Percentiles rank a stretch among this genome's conserved stretches.
phyloP scores from a whole-genome alignment of 2,888 invertebrate species.

The Troglohyphantes excavatus region DNA sequence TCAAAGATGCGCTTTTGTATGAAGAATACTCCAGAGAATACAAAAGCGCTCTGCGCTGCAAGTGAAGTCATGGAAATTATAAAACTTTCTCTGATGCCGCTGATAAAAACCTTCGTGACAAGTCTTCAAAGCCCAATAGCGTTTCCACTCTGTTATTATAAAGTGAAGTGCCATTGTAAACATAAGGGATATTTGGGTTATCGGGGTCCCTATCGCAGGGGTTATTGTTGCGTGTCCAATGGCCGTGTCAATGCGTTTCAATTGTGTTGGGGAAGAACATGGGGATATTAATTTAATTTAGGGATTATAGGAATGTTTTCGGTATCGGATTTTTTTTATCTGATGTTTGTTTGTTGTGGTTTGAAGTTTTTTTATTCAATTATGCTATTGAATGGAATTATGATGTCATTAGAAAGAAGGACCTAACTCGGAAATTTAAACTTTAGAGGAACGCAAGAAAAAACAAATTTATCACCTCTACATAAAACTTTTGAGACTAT shows the following conservation, averaged over 20 bases:
- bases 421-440: no score
- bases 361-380: no score
- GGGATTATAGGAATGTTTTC: no score
- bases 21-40: background rate
- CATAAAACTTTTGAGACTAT: no score
- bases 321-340: no score
- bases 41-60: background rate
- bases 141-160: background rate
- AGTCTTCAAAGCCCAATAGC: slow-evolving; percentile 3
- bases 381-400: no score
- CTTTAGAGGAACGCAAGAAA: no score
- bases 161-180: slow-evolving; percentile 23
- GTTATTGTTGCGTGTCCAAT: background rate
- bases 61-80: background rate
- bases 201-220: background rate
- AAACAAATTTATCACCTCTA: no score
- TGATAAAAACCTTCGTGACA: slow-evolving; percentile 34
- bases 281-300: background rate
- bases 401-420: no score
- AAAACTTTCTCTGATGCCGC: background rate
- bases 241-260: background rate
- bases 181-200: slow-evolving; percentile 34
- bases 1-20: background rate
- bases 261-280: background rate
- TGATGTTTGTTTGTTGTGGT: no score